Base-by-base conservation (phyloP, 2,113 vertebrate genomes). In the Anser cygnoides region DNA sequence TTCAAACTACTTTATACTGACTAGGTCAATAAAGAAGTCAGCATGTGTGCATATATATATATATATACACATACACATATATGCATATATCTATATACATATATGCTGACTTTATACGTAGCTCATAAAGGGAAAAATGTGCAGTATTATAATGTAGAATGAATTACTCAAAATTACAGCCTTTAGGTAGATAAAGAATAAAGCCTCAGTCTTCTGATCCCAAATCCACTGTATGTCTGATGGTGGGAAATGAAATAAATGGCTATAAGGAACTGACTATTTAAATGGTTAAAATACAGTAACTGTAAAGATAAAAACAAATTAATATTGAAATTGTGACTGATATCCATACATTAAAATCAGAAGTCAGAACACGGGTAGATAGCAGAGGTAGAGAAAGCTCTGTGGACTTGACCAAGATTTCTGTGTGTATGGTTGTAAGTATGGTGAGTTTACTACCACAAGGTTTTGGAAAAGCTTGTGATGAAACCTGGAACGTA, bases 81-180 rank as follows among this genome's bases (percentile, higher is more conserved):
- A 49, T 49, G 20, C 46, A 5, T 74, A 2, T 21, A 1, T 39
- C 39, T 39, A 2, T 52, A 5, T n/a, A 23, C 5, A 4, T 21
- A 12, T 55, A 29, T 28, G 52, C 52, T 54, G 26, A 54, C 52
- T 54, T 28, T 54, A 54, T 37, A 29, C 5, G 6, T 14, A 65
- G 29, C 22, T 84, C 29, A 41, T 61, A 54, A 72, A 25, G 5
- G 37, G 23, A 3, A 73, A 76, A 80, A 44, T 15, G 5, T 57
- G 14, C 4, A 59, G 6, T 59, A 20, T 37, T 75, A n/a, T 3
- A 13, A 62, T 43, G 16, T 57, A 18, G 2, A 66, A 26, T 33
- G 31, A 61, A 52, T 89, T 68, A 39, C 43, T 75, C 10, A 71
- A 28, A 80, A 77, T 41, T 46, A 19, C 28, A 63, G 26, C 35